Base-by-base conservation (phyloP, 64 coral and sea anemone genomes). In the Montipora sp. region DNA sequence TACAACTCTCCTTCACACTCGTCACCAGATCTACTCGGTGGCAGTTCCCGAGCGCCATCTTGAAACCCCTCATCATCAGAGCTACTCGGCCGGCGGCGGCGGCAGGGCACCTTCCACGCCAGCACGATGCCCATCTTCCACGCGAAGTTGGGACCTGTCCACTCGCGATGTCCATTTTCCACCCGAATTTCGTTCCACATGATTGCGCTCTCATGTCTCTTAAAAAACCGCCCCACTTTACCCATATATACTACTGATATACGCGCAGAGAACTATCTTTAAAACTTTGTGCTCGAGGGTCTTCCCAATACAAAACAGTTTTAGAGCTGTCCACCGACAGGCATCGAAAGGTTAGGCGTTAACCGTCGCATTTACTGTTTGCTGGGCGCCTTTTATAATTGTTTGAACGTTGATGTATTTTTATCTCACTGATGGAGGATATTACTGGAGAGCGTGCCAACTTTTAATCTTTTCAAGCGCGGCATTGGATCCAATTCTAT, bases 341-440 rank as follows among this genome's bases (percentile, higher is more conserved):
- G 19, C 89, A 90, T 44, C 57, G 59, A 13, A 90, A 90, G 8
- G 89, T 81, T 12, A 65, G 20, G 59, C 53, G 4, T 51, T 90
- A 22, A 90, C 89, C 3, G 9, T 90, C 8, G 70, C 89, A 14
- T 90, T 45, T 90, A 27, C 27, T 27, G 27, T 27, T 27, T 27
- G 27, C 27, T 27, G 27, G 27, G 27, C 0, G 27, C 27, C 27
- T 27, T 27, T 90, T 43, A 80, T 80, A 18, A 14, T 90, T 2
- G 27, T 81, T 45, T 61, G 89, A 69, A 90, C 89, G 46, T 50
- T 90, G 61, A 80, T 90, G 59, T 90, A 90, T 16, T 90, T 90
- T 51, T 3, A 90, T 46, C 15, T 90, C 8, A 51, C 66, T 22
- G 50, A 36, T 20, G 89, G 47, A 8, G 89, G 89, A 8, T 46